phyloP scores from a whole-genome alignment of 2,113 vertebrate genomes.

The Chaetodon auriga region DNA sequence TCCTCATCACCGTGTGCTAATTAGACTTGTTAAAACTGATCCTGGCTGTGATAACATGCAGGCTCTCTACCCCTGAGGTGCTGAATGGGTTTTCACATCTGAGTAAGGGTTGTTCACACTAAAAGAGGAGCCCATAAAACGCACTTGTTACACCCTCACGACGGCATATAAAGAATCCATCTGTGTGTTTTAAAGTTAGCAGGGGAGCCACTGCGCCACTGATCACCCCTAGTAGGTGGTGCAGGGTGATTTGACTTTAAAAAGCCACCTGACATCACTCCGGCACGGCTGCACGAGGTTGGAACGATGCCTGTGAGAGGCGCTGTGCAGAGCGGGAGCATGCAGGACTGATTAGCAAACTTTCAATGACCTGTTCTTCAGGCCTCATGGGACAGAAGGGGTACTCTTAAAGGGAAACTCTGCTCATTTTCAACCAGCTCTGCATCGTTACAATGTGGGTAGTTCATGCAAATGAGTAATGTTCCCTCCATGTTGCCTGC shows the following conservation, averaged over 20 bases:
- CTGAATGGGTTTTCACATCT: slow-evolving; percentile 58
- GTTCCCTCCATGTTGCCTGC: too few species aligned
- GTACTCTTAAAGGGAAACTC: background rate
- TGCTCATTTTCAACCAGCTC: too few species aligned
- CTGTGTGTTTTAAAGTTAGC: slow-evolving; percentile 52
- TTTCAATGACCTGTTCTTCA: slow-evolving; percentile 16
- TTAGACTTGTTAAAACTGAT: slow-evolving; percentile 72
- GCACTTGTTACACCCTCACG: slow-evolving; percentile 49
- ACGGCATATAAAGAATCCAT: slow-evolving; percentile 41
- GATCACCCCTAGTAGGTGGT: slow-evolving; percentile 28
- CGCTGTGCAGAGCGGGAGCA: too few species aligned
- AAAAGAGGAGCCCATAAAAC: slow-evolving; percentile 53
- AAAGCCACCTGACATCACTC: slow-evolving; percentile 24
- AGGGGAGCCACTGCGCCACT: background rate
- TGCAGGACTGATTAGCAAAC: slow-evolving; percentile 11
- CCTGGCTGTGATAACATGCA: slow-evolving; percentile 65
- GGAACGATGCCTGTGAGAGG: background rate
- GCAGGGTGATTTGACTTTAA: slow-evolving; percentile 35
- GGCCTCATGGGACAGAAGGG: background rate
- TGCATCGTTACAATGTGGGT: too few species aligned
- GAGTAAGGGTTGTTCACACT: slow-evolving; percentile 48
- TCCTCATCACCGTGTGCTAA: slow-evolving; percentile 61
- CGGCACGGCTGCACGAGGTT: background rate
- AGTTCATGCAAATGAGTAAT: too few species aligned
- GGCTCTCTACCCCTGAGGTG: slow-evolving; percentile 53